Base-by-base conservation (phyloP, 2,888 invertebrate genomes). In the Rugalucina vietnamica region DNA sequence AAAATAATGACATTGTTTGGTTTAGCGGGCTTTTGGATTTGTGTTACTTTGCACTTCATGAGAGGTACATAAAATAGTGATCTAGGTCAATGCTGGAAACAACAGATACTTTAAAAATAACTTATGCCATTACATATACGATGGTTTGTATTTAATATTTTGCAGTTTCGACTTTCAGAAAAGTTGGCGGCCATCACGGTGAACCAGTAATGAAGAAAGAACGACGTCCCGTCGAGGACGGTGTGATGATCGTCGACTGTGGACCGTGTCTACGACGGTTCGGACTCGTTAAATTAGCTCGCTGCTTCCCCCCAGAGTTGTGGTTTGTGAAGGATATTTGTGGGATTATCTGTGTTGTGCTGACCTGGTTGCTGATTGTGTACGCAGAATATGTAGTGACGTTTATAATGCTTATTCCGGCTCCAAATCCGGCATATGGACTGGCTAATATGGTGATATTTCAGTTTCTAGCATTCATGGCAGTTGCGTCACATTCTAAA, bases 361-460 rank as follows among this genome's bases (percentile, higher is more conserved):
- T 98, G 90, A 98, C 98, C 60, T 98, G 98, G 95, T 94, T 96
- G 76, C 97, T 98, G 75, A 96, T 98, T 72, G 96, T 97, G 91
- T 98, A 98, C 94, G 98, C 98, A 27, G 97, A 98, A 95, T 98
- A 97, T 95, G 98, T 98, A 82, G 97, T 98, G 82, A 96, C 93
- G 85, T 93, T 97, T 92, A 96, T 97, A 94, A 98, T 98, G 97
- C 97, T 98, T 89, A 96, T 97, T 88, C 95, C 97, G 87, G 97
- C 97, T 90, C 97, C 97, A n/a, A 97, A 97, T 96, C 96, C 96
- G 90, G 83, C 90, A 39, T 93, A 93, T 87, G 92, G 91, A 76
- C 82, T 92, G 72, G 85, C 97, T 88, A 97, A 98, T 95, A 97
- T 97, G 3, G 96, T 97, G 49, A 94, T 97, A 76, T 98, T 98